A percentile compares a stretch with the other conserved stretches of the same genome.
Evolutionary conservation across 2,113 vertebrate species (phyloP).

Genomic region (Lophotis ruficrista): DNA sequence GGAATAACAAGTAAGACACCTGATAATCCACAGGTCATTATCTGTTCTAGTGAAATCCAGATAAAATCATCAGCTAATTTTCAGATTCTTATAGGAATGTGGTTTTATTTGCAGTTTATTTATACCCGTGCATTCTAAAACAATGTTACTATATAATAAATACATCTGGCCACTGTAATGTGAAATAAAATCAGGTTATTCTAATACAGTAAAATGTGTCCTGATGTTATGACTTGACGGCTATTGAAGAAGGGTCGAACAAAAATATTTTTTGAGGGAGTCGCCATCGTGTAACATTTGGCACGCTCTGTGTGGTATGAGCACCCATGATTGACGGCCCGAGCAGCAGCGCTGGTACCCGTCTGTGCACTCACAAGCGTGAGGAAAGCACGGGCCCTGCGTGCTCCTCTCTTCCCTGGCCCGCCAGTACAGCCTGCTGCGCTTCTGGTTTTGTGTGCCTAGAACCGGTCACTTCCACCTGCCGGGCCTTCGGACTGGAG

Average conservation of each 20-base stretch:
- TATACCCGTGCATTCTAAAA: neutral
- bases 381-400: neutral
- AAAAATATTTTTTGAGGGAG: neutral
- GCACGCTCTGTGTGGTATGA: neutral
- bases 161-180: neutral
- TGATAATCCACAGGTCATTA: neutral
- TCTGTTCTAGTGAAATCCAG: neutral
- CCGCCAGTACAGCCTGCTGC: neutral
- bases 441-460: neutral
- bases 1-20: neutral
- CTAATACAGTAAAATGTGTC: neutral
- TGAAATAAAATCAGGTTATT: neutral
- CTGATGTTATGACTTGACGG: neutral
- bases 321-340: neutral
- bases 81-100: neutral
- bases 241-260: neutral
- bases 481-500: rapidly evolving
- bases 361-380: neutral
- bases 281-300: neutral
- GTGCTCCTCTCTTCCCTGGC: neutral
- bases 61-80: neutral
- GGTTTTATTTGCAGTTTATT: neutral
- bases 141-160: neutral
- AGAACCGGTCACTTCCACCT: neutral
- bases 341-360: neutral